A percentile compares a stretch with the other conserved stretches of the same genome.
phyloP scores from a whole-genome alignment of 2,888 invertebrate genomes.

The Apotomis betuletana region DNA sequence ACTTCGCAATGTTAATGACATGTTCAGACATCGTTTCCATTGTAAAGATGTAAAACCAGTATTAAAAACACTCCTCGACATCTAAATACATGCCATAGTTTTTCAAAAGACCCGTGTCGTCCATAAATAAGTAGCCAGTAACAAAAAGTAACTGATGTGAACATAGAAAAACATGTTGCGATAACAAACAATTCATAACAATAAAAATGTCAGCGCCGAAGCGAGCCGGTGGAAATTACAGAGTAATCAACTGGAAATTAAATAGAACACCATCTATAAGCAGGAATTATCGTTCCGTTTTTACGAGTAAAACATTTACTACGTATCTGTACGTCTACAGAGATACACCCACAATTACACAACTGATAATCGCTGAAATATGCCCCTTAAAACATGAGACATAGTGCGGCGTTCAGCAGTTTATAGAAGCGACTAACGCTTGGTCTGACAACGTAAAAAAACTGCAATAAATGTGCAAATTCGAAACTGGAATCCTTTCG shows the following conservation, averaged over 20 bases:
- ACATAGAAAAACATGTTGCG: constrained; percentile 51
- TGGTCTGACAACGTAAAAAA: constrained; percentile 28
- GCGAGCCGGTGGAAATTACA: constrained; percentile 62
- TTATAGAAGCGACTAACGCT: constrained; percentile 9
- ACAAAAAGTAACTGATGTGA: constrained; percentile 49
- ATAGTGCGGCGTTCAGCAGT: not conserved
- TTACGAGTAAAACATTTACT: constrained; percentile 77
- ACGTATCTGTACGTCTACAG: constrained; percentile 49
- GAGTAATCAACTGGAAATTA: constrained; percentile 74
- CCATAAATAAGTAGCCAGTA: constrained; percentile 45
- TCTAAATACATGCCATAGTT: constrained; percentile 16
- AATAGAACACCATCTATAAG: constrained; percentile 74
- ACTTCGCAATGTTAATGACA: constrained; percentile 33
- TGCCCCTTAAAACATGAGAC: constrained; percentile 25
- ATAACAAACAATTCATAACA: constrained; percentile 75
- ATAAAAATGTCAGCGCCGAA: constrained; percentile 73
- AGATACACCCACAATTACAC: constrained; percentile 4
- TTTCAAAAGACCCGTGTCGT: constrained; percentile 21
- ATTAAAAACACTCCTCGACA: constrained; percentile 13
- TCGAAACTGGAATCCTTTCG: constrained; percentile 30
- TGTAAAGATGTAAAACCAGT: constrained; percentile 16
- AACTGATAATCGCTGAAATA: constrained; percentile 36
- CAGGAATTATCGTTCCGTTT: constrained; percentile 70
- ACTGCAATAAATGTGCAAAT: constrained; percentile 33
- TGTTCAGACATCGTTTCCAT: constrained; percentile 17